These are phyloP conservation scores for Julus scandinavius DNA, from an alignment of 2,888 invertebrate species.

Conservation along the genomic window DNA sequence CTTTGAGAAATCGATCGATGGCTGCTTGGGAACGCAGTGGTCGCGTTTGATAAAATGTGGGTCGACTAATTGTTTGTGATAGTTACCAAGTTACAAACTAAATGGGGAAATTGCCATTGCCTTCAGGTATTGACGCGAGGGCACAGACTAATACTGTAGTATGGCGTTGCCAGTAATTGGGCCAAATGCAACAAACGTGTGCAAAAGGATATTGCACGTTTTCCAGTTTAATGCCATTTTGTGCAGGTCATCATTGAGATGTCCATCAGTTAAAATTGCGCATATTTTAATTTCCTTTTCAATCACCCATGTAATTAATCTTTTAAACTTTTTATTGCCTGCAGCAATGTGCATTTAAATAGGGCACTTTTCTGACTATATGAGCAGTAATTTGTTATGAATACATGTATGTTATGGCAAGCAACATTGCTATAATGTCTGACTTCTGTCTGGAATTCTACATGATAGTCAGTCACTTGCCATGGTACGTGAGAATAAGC, in stretches of 20 bases:
- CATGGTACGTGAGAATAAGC: too few relatives aligned
- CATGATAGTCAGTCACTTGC: neutral
- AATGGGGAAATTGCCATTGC: slow-evolving; percentile 25
- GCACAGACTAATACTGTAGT: neutral
- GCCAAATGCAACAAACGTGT: neutral
- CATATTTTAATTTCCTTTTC: neutral
- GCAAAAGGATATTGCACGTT: neutral
- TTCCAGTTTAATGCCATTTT: neutral
- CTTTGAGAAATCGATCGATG: slow-evolving; percentile 30
- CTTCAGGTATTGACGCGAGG: slow-evolving; percentile 20
- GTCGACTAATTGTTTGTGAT: slow-evolving; percentile 42
- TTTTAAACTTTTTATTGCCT: neutral
- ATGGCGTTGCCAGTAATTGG: neutral
- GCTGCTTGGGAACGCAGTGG: neutral
- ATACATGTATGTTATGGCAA: too few relatives aligned
- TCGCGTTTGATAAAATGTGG: slow-evolving; percentile 27
- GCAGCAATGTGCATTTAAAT: neutral
- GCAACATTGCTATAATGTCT: neutral
- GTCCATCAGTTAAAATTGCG: neutral
- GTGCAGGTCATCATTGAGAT: neutral
- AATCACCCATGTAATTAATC: neutral
- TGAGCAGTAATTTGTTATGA: too few relatives aligned
- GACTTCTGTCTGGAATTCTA: neutral
- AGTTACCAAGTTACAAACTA: slow-evolving; percentile 19
- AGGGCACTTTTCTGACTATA: too few relatives aligned